Conservation (phyloP, 2,797 vertebrate genomes). For the Sarcoramphus papa region DNA sequence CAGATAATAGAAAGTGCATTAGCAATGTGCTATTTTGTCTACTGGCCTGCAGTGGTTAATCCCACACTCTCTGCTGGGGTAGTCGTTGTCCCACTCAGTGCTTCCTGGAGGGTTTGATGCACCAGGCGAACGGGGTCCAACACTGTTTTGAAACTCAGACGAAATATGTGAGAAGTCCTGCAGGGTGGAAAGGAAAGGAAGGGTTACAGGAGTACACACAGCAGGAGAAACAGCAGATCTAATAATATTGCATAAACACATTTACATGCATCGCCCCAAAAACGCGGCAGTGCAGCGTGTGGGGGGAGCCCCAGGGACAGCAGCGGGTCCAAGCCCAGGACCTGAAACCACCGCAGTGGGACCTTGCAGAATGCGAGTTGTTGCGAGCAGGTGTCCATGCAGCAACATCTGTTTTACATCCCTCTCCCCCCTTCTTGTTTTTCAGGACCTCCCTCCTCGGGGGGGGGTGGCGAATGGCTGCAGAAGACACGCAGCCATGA, state of each 20-base stretch:
- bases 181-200: neutral
- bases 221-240: neutral
- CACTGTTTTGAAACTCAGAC: conserved; percentile 90
- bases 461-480: neutral
- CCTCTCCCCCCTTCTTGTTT: neutral
- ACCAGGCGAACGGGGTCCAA: conserved; percentile 90
- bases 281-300: neutral
- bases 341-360: neutral
- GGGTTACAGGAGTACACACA: neutral
- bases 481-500: neutral
- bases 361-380: neutral
- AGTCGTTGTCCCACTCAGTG: conserved; percentile 93
- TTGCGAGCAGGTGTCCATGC: neutral
- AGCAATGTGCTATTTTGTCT: neutral
- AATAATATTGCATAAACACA: fast-evolving
- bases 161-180: conserved; percentile 94
- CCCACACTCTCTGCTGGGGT: conserved; percentile 93
- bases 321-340: neutral
- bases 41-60: conserved; percentile 94
- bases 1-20: neutral
- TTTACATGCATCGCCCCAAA: neutral
- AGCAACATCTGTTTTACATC: neutral
- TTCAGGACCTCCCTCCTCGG: neutral
- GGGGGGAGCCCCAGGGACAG: neutral
- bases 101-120: conserved; percentile 84